phyloP scores from a whole-genome alignment of 2,113 vertebrate genomes.

The Phalacrocorax carbo region DNA sequence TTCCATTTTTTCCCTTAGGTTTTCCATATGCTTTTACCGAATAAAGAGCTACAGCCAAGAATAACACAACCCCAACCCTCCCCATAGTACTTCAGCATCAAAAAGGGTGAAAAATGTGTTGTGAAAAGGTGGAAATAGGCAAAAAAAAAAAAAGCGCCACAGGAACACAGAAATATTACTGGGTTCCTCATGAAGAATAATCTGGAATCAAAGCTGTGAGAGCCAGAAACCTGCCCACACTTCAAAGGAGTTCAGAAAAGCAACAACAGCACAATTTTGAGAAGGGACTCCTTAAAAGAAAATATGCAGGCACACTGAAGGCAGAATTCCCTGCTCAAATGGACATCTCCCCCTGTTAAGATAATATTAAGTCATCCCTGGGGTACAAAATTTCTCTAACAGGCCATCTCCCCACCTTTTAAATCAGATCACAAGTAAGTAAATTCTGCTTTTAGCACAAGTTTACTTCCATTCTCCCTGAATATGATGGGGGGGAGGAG shows the following conservation, averaged over 20 bases:
- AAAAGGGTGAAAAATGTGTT: neutral
- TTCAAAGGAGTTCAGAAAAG: neutral
- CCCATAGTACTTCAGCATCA: neutral
- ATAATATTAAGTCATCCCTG: neutral
- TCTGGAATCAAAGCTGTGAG: neutral
- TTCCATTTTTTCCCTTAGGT: neutral
- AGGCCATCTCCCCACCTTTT: neutral
- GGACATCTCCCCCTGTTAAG: neutral
- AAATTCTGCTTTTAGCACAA: neutral
- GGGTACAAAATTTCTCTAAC: neutral
- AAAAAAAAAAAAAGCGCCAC: neutral
- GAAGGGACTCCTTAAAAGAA: neutral
- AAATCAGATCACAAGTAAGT: neutral
- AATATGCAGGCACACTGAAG: neutral
- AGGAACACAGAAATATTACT: neutral
- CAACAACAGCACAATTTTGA: neutral
- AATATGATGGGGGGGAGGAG: neutral
- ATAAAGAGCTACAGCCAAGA: neutral
- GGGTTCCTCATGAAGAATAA: neutral
- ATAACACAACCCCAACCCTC: neutral
- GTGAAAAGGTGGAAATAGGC: neutral
- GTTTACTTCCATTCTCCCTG: neutral
- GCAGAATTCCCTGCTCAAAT: neutral
- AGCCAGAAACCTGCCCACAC: neutral
- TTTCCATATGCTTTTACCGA: neutral